phyloP scores from a whole-genome alignment of 2,888 invertebrate species.

The Melolontha melolontha region DNA sequence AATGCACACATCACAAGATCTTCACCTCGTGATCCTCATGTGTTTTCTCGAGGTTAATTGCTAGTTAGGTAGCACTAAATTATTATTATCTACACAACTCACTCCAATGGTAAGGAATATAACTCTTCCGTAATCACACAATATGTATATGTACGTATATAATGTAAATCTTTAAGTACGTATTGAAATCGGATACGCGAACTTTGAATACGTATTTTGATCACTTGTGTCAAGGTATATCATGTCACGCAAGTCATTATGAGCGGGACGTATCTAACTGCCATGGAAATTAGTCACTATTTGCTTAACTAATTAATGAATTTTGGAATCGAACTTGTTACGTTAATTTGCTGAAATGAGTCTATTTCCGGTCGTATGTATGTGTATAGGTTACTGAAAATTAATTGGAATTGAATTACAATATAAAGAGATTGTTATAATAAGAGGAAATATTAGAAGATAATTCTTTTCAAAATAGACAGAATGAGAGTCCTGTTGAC shows the following conservation, averaged over 20 bases:
- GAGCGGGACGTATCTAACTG: background rate
- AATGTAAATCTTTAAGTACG: background rate
- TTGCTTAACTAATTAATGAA: slow-evolving; percentile 23
- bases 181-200: background rate
- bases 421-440: background rate
- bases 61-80: slow-evolving; percentile 6
- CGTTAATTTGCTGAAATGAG: slow-evolving; percentile 12
- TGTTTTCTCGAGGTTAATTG: slow-evolving; percentile 5
- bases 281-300: slow-evolving; percentile 1
- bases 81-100: too few relatives aligned
- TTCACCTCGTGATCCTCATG: too few relatives aligned
- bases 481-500: background rate
- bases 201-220: background rate
- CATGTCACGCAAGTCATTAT: slow-evolving; percentile 1
- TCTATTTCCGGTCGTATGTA: slow-evolving; percentile 1
- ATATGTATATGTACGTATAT: background rate
- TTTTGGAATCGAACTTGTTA: slow-evolving; percentile 16
- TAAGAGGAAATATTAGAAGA: background rate
- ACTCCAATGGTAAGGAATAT: background rate
- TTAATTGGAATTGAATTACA: slow-evolving; percentile 25
- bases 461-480: too few relatives aligned
- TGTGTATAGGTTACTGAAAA: slow-evolving; percentile 5
- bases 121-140: slow-evolving; percentile 2
- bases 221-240: background rate
- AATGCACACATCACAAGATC: too few relatives aligned